Percentiles rank a stretch among this genome's conserved stretches.
These are phyloP conservation scores for Catharus ustulatus DNA, from an alignment of 2,797 vertebrate species.

Conservation along the genomic window DNA sequence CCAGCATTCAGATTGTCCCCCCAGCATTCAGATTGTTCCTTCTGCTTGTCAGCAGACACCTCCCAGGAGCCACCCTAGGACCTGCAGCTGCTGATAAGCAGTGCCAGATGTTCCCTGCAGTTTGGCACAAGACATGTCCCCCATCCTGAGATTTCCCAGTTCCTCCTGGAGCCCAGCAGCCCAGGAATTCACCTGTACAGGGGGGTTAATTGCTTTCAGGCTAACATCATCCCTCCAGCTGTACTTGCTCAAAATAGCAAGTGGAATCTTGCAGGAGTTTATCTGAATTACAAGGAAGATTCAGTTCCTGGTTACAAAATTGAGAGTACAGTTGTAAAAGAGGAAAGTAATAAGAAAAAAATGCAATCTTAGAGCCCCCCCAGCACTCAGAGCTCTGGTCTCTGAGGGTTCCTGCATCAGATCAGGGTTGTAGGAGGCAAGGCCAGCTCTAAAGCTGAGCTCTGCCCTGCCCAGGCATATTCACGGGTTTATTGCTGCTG, in stretches of 20 bases:
- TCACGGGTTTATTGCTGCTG: background rate
- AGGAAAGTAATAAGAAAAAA: background rate
- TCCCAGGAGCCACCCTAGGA: fast-evolving
- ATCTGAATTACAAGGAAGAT: background rate
- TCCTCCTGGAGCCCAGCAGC: background rate
- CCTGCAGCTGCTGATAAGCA: background rate
- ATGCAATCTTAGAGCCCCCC: background rate
- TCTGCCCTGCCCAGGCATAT: background rate
- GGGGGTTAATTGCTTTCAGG: background rate
- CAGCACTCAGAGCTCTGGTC: background rate
- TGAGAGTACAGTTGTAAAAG: background rate
- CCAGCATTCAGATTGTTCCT: too few relatives aligned
- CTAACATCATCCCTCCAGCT: background rate
- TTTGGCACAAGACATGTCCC: background rate
- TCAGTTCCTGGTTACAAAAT: background rate
- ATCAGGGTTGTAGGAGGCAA: background rate
- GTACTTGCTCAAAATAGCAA: background rate
- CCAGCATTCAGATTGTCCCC: too few relatives aligned
- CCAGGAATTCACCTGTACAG: background rate
- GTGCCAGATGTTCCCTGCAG: background rate
- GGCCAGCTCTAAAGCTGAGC: background rate
- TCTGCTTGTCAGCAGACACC: background rate
- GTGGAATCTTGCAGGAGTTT: background rate
- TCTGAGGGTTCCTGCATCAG: background rate
- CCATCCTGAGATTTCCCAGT: background rate